A percentile compares a stretch with the other conserved stretches of the same genome.
These are phyloP conservation scores for Syngnathus floridae DNA, from an alignment of 2,113 vertebrate genomes.

Conservation along the genomic window DNA sequence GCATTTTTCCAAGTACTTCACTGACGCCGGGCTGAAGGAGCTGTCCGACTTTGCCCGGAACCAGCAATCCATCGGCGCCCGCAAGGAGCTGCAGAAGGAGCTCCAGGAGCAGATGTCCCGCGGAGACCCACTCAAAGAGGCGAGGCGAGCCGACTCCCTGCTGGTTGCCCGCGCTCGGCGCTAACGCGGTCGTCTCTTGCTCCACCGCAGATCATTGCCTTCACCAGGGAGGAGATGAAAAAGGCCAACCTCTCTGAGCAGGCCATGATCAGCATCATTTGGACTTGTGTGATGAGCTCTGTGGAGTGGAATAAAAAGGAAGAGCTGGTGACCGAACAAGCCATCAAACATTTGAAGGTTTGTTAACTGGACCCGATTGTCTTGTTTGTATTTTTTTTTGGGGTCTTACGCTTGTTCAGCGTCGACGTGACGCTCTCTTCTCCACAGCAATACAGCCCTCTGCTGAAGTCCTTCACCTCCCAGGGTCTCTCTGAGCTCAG, in stretches of 20 bases:
- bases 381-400: background rate
- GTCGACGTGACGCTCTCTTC: background rate
- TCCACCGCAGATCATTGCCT: constrained; percentile 80
- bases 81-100: constrained; percentile 96
- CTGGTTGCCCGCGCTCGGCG: background rate
- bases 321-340: constrained; percentile 98
- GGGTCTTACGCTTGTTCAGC: background rate
- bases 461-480: constrained; percentile 96
- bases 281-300: constrained; percentile 93
- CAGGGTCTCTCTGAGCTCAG: constrained; percentile 98
- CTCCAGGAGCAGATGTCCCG: constrained; percentile 93
- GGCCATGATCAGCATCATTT: constrained; percentile 87
- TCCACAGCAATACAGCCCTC: constrained; percentile 94
- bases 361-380: rapidly evolving
- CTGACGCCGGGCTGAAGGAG: constrained; percentile 94
- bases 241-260: constrained; percentile 92
- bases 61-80: constrained; percentile 93
- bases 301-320: constrained; percentile 99
- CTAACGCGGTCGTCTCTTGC: background rate
- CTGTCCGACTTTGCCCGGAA: constrained; percentile 93
- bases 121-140: constrained; percentile 91
- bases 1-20: constrained; percentile 98
- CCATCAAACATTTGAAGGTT: constrained; percentile 99
- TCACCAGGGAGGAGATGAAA: constrained; percentile 95
- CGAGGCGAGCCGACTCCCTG: constrained; percentile 39